Evolutionary conservation across 2,888 invertebrate genomes (phyloP).

Genomic region (Metellina segmentata): DNA sequence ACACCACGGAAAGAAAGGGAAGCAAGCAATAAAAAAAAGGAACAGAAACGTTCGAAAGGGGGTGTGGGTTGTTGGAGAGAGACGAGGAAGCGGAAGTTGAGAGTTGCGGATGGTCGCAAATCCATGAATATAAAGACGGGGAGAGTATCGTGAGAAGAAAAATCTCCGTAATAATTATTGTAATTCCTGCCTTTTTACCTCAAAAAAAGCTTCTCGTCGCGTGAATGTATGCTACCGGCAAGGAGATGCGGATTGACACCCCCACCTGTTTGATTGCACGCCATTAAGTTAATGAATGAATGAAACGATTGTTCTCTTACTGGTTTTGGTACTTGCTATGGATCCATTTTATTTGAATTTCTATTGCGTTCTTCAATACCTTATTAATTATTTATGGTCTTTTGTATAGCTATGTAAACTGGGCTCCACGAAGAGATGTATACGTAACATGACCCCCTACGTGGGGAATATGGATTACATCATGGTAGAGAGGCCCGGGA

Average conservation of each 20-base stretch:
- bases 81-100: constrained; percentile 68
- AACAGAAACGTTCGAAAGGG: constrained; percentile 28
- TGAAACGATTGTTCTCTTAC: no score
- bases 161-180: constrained; percentile 47
- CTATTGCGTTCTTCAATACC: no score
- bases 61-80: neutral
- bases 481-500: no score
- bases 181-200: constrained; percentile 63
- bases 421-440: no score
- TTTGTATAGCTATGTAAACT: no score
- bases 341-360: no score
- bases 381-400: no score
- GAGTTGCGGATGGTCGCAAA: constrained; percentile 67
- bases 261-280: constrained; percentile 54
- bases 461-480: no score
- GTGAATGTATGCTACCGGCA: constrained; percentile 19
- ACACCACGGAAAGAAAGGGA: neutral
- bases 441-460: no score
- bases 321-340: no score
- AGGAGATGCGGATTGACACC: constrained; percentile 73
- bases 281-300: neutral
- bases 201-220: constrained; percentile 53
- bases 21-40: neutral
- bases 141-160: constrained; percentile 64
- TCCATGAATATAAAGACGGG: constrained; percentile 60